Base-by-base conservation (phyloP, 2,888 invertebrate genomes). In the Stegana nigrithorax region DNA sequence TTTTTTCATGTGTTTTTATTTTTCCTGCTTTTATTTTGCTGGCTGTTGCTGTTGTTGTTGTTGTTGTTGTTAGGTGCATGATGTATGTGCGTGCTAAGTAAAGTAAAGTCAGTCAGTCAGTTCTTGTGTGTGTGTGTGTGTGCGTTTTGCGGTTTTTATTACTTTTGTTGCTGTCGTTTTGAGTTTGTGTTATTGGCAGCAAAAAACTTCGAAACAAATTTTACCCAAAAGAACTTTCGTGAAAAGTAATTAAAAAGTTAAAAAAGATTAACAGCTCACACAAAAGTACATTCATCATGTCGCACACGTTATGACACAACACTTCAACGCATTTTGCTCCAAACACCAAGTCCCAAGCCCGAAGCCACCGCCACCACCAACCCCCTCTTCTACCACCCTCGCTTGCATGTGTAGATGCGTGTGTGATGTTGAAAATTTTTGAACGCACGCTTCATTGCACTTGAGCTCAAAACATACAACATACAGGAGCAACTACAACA, bases 161-260 rank as follows among this genome's bases (percentile, higher is more conserved):
- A 17, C 21, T n/a, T 51, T 25, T 51, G 50, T 26, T 53, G 6
- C 4, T 21, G 53, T 53, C 14, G 10, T 14, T 53, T 26, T 53
- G 17, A 17, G 32, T 53, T 26, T 27, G 56, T 17, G 5, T n/a
- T 23, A 47, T n/a, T 36, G 27, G 12, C 42, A 60, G 19, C 44
- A 60, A 39, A n/a, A n/a, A 39, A 65, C 61, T 44, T 50, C 62
- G 56, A 59, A 62, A 64, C 50, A 58, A 59, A 59, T 63, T 61
- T 60, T 59, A 27, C 60, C 25, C n/a, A 14, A 63, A 45, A 44
- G 73, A 79, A 81, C 68, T 80, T 78, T 68, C 71, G 55, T 45
- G 71, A 75, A 80, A 81, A 81, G 81, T 81, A 82, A 82, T 82
- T 82, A 81, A 77, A 82, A 82, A 82, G 77, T 82, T 75, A 67